Evolutionary conservation across 2,113 vertebrate species (phyloP), one percentile per base, ranked within the genome.

Genomic region (Zosterops lateralis): DNA sequence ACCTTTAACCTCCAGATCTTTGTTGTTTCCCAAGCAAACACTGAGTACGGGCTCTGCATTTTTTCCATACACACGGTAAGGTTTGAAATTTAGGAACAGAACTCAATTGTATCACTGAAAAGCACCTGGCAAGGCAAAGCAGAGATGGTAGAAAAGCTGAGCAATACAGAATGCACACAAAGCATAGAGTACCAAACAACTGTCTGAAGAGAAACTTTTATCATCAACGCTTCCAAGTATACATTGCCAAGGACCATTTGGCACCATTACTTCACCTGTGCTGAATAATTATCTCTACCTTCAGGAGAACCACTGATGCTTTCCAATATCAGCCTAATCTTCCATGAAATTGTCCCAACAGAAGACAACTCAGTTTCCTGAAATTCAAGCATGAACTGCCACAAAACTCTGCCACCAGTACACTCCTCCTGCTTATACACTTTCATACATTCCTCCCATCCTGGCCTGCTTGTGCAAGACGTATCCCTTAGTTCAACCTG

Each of bases 31-130:
- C 21, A 67, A 50, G 28, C 6, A 36, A 54, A 57, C 12, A 54
- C 3, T 5, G 3, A n/a, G 25, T 64, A 51, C 2, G 0, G 15
- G 24, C 5, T 36, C 32, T 31, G 34, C 34, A 56, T 20, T 48
- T 65, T 65, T 7, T 83, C 50, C 32, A 50, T 2, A 21, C 4
- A 56, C 12, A n/a, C 0, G 0, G 38, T 8, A 51, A 66, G 9
- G 34, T 1, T 47, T 29, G 21, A 50, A 77, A 36, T 18, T 45
- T 61, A 14, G 53, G 31, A 85, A 64, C 9, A 38, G 47, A 60
- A 61, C 15, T 38, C 28, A 57, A 3, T 0, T 3, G 20, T n/a
- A 54, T 26, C 26, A 54, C 22, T 67, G 44, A 73, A 65, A 76
- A 92, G 22, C 12, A 45, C 18, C 26, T 61, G 40, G 25, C 45